Base-by-base conservation (phyloP, 2,113 vertebrate species). In the Pollachius pollachius region DNA sequence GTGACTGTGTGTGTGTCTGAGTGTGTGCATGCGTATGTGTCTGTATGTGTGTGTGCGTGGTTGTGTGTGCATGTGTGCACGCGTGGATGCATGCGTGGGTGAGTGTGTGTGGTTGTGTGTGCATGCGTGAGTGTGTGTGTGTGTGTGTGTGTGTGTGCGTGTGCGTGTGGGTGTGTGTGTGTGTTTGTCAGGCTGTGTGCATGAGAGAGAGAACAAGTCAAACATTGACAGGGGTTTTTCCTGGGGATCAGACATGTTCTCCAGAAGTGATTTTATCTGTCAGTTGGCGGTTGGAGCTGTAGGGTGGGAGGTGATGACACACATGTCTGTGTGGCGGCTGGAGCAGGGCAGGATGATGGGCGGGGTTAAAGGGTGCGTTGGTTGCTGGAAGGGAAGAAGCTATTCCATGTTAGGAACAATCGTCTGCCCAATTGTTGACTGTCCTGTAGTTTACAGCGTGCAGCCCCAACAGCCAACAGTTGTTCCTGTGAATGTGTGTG, bases 211-310 rank as follows among this genome's bases (percentile, higher is more conserved):
- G 41, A 13, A 48, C 11, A 48, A 48, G 72, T 70, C 62, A 41
- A 25, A 71, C 78, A 74, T 77, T 74, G 64, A 68, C 23, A 0
- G 70, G 73, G 75, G 76, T 73, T 62, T 72, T 74, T n/a, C 48
- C 77, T 48, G 30, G 21, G 65, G 68, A 75, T 77, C 70, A 68
- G 48, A 65, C 56, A 63, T 62, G 73, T 78, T 85, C 58, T 72
- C 78, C 73, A 63, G 68, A 71, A 66, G 62, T 41, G 70, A 27
- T 73, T 70, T 76, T 15, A 64, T 59, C 61, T 70, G 56, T n/a
- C 70, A 67, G 61, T 80, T 59, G 18, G 65, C 73, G 66, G 68
- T 72, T 74, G 54, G 62, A 68, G 5, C 54, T 57, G 54, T 3
- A 15, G 15, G 70, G 37, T 15, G 62, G 65, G 58, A 7, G 59